Base-by-base conservation (phyloP, 2,113 vertebrate genomes). In the Spilogale gracilis region DNA sequence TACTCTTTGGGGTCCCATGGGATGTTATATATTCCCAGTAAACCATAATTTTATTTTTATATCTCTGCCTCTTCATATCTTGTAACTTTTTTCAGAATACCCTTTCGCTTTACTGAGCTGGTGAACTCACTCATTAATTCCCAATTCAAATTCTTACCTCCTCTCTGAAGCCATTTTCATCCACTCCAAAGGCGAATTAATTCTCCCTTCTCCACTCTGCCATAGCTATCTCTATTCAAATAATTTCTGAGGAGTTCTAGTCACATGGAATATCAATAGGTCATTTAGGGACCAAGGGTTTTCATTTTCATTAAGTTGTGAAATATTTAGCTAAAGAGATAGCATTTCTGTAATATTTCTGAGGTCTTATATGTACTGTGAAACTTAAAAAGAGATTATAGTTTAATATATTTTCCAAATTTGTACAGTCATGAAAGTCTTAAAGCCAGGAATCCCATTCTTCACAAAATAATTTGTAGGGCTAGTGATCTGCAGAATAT, bases 301-400 rank as follows among this genome's bases (percentile, higher is more conserved):
- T 91, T 25, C 48, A 81, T 89, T 92, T 91, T 92, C 71, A 80
- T 23, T 80, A 84, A 74, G 16, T 32, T 90, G 50, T 84, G 30
- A 97, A 96, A 91, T 95, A 89, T 65, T 52, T 91, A 69, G 14
- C 84, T 87, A 76, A 85, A 58, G 20, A 76, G 43, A 5, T 7
- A 54, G 63, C 71, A 45, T 94, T 88, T 93, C 89, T 85, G 25
- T 32, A 81, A 71, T 65, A 80, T 91, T 80, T 89, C 92, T 85
- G 50, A 79, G 25, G 50, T 87, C 50, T 71, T 95, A 32, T 54
- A 56, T 58, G 65, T 54, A 61, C 9, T 91, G 9, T 91, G 14
- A 95, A 91, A 93, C 52, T 93, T 96, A 30, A 86, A 89, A 87
- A 30, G 38, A 30, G 45, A 83, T 78, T 67, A 82, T 32, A 16